These are phyloP conservation scores for Oscheius myriophilus DNA, from an alignment of 2,888 invertebrate species.

Conservation along the genomic window DNA sequence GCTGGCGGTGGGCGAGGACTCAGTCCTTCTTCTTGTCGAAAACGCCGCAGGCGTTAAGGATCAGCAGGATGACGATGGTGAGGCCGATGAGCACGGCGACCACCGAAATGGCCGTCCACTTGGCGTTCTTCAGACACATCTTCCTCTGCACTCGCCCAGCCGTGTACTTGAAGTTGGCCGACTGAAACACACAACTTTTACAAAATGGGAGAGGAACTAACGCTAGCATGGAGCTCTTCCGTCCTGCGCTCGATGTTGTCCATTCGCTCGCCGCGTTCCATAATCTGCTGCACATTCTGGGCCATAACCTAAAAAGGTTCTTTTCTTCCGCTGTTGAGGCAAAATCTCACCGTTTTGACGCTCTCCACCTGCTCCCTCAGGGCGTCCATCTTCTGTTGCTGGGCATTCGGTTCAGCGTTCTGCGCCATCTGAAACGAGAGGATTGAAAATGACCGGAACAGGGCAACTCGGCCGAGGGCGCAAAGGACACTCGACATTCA, in stretches of 20 bases:
- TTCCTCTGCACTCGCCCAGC: conserved; percentile 67
- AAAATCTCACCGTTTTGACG: conserved; percentile 44
- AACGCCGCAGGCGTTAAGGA: conserved; percentile 37
- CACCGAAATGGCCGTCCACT: conserved; percentile 65
- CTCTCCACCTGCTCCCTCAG: conserved; percentile 46
- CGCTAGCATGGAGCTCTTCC: conserved; percentile 57
- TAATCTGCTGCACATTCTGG: conserved; percentile 63
- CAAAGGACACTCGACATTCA: background rate
- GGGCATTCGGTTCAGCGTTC: conserved; percentile 21
- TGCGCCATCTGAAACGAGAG: conserved; percentile 32
- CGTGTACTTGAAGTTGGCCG: conserved; percentile 61
- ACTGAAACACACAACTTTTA: conserved; percentile 34
- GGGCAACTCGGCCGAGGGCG: background rate
- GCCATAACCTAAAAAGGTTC: conserved; percentile 63
- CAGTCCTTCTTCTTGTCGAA: conserved; percentile 32
- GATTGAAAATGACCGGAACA: conserved; percentile 9
- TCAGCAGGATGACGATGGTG: conserved; percentile 37
- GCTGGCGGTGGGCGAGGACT: background rate
- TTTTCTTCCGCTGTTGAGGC: background rate
- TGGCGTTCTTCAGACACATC: conserved; percentile 65
- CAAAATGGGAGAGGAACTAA: conserved; percentile 26
- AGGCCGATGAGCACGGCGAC: conserved; percentile 39
- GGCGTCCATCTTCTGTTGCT: conserved; percentile 33
- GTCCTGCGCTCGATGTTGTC: conserved; percentile 63
- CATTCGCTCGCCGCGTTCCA: conserved; percentile 67